These are phyloP conservation scores for Mandrillus leucophaeus DNA, from an alignment of 2,113 vertebrate genomes.

Conservation along the genomic window DNA sequence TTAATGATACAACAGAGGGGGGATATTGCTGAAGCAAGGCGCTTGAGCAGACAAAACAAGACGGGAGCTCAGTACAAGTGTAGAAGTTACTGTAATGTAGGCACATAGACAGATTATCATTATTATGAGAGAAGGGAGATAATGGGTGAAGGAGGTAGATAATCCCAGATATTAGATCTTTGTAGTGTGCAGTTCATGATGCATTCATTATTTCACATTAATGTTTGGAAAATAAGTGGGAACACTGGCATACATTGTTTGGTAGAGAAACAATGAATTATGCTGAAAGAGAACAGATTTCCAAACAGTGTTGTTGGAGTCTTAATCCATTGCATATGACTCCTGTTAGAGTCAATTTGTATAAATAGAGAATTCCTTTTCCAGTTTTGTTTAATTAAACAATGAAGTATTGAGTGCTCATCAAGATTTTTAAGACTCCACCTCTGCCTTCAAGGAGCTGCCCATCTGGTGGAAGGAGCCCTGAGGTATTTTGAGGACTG, in stretches of 20 bases:
- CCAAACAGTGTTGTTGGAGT: conserved; percentile 55
- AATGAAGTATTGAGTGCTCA: background rate
- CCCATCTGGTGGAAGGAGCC: background rate
- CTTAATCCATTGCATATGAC: conserved; percentile 61
- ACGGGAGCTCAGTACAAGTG: background rate
- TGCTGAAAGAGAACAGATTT: conserved; percentile 64
- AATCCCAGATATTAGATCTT: background rate
- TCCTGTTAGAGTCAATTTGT: conserved; percentile 29
- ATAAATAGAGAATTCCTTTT: conserved; percentile 52
- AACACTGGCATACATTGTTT: conserved; percentile 33
- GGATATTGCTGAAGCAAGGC: background rate
- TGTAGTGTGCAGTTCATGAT: background rate
- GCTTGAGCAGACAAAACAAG: background rate
- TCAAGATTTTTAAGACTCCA: background rate
- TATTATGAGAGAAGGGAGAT: background rate
- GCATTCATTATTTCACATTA: background rate
- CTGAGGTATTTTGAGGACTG: background rate
- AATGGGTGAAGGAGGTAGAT: background rate
- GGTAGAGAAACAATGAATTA: conserved; percentile 47
- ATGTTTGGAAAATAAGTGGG: background rate
- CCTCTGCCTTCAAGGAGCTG: conserved; percentile 39
- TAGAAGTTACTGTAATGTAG: background rate
- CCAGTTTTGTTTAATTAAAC: conserved; percentile 45
- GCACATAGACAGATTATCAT: background rate
- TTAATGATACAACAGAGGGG: background rate